These are phyloP conservation scores for Prinia subflava DNA, from an alignment of 2,113 vertebrate species.

Conservation along the genomic window DNA sequence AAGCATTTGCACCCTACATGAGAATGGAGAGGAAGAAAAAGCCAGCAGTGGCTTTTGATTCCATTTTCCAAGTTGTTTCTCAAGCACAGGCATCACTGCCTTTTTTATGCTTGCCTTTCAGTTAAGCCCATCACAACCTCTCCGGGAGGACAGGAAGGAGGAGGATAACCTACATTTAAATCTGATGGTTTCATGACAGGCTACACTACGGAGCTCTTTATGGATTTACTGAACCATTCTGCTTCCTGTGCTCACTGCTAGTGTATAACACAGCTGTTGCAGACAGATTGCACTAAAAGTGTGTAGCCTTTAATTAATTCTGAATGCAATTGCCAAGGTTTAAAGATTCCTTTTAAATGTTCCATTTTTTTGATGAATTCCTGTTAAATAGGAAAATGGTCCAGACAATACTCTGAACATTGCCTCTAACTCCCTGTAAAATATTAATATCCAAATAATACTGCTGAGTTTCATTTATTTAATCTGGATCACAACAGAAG, in stretches of 20 bases:
- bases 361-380: conserved; percentile 18
- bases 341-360: conserved; percentile 18
- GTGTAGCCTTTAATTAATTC: conserved; percentile 55
- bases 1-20: background rate
- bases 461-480: conserved; percentile 34
- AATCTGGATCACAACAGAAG: conserved; percentile 62
- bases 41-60: background rate
- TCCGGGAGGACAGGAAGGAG: conserved; percentile 29
- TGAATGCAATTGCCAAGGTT: conserved; percentile 35
- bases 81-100: background rate
- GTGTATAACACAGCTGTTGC: conserved; percentile 21
- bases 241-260: conserved; percentile 8
- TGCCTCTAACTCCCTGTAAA: background rate
- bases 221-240: conserved; percentile 20
- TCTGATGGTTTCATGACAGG: conserved; percentile 52
- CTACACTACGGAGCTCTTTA: conserved; percentile 37
- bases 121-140: conserved; percentile 20
- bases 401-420: background rate
- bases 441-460: conserved; percentile 26
- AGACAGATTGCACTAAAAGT: conserved; percentile 50
- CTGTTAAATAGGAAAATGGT: background rate
- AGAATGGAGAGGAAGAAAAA: background rate
- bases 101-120: background rate
- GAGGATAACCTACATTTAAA: conserved; percentile 64
- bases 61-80: background rate